Evolutionary conservation across 2,113 vertebrate genomes (phyloP).

Genomic region (Ctenomys sociabilis): DNA sequence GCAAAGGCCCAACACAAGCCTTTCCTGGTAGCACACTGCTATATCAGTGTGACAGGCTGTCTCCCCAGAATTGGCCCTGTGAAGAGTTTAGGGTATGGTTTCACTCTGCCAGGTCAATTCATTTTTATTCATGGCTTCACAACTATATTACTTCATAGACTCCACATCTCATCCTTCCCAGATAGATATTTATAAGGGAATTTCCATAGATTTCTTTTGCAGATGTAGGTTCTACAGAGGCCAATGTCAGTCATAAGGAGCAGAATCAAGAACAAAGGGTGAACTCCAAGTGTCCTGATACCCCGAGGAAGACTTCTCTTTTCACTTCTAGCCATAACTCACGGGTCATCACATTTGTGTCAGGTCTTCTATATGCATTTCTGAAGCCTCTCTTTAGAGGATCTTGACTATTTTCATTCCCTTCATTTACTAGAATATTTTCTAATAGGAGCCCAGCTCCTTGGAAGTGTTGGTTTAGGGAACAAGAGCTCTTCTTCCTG

Average conservation of each 20-base stretch:
- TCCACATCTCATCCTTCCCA: neutral
- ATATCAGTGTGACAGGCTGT: neutral
- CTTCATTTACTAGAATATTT: neutral
- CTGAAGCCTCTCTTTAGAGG: neutral
- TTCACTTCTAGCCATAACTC: neutral
- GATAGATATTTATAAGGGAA: neutral
- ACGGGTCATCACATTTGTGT: rapidly evolving
- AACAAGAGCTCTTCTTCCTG: neutral
- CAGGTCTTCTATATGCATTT: neutral
- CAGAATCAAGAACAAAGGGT: neutral
- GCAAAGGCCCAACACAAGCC: neutral
- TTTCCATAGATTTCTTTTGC: neutral
- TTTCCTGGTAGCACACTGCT: neutral
- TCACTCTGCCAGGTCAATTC: neutral
- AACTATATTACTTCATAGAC: no score
- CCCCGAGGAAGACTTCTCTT: neutral
- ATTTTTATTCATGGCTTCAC: neutral
- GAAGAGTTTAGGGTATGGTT: neutral
- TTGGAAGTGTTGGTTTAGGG: neutral
- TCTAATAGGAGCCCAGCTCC: neutral
- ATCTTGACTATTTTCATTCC: neutral
- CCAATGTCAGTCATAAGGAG: neutral
- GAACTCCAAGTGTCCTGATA: neutral
- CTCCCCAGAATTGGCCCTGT: rapidly evolving
- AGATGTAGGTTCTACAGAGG: neutral